Base-by-base conservation (phyloP, 2,888 invertebrate genomes). In the Parochlus steinenii region DNA sequence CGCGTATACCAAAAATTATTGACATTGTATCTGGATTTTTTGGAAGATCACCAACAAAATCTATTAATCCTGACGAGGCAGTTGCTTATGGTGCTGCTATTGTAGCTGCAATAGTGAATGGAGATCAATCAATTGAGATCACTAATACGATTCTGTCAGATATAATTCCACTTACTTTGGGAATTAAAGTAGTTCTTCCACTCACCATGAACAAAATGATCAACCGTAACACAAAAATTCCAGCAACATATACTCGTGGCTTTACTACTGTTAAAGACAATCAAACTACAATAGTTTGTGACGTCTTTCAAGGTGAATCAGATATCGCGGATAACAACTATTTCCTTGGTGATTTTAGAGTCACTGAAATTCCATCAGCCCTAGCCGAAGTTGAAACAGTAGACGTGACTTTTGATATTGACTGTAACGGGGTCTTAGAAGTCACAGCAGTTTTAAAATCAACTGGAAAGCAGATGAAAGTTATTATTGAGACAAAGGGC, bases 181-280 rank as follows among this genome's bases (percentile, higher is more conserved):
- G 87, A 63, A 87, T 89, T 47, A 86, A 89, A 58, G 87, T 86
- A 12, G 86, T 85, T 44, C 85, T 86, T 39, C 86, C 85, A 43
- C 85, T 85, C n/a, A n/a, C n/a, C 20, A 97, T 97, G 95, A 95
- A 93, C 37, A 78, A 85, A 1, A 68, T 98, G 38, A 95, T 98
- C 63, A 90, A 93, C 64, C 75, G 95, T 40, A 98, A 95, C 68
- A 89, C 92, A 18, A 89, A 89, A 55, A 93, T 95, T 57, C 93
- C 93, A 39, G 90, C 90, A 41, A 93, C 93, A 62, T 89, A 92
- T 60, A 89, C 89, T 0, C 92, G 93, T 56, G 89, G 83, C 22
- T 93, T 93, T 65, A 92, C 92, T 46, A 95, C 95, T 4, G 93
- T 92, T 60, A 85, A 90, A 0, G 95, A 97, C 62, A 97, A 97